Evolutionary conservation across 2,888 invertebrate species (phyloP), one percentile per base, ranked within the genome.

Genomic region (Zeuzera pyrina): DNA sequence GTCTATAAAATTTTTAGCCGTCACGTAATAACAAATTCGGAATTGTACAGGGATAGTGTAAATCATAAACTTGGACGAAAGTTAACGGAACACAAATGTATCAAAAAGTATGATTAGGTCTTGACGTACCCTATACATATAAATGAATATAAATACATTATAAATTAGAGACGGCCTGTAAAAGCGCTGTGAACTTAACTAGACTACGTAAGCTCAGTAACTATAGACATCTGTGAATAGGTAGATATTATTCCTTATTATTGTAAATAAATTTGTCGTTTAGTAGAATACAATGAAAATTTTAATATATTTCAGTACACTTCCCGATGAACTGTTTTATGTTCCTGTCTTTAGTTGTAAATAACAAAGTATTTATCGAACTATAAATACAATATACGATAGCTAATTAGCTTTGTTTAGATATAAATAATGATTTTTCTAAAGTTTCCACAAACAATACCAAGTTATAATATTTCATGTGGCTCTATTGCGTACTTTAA

Each of bases 281-380:
- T 69, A 67, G 61, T 60, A 63, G 58, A 43, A 10, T 67, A 65
- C 55, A 59, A 57, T 67, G 57, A 68, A 73, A 71, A 71, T 59
- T 71, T 70, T 83, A 81, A 79, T 79, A 81, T 81, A 79, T 78
- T 65, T 73, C 69, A 68, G 52, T 63, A 67, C 58, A 65, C 68
- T 70, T 73, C 68, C 67, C 60, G 70, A 78, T 62, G 70, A 71
- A 77, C 78, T 78, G 73, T 76, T 74, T 78, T 81, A 74, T 79
- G 83, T 83, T 83, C 83, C 78, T 81, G 73, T 64, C 59, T 50
- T 72, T 79, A 78, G 76, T 69, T 79, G 76, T 81, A 78, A 68
- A 79, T 79, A 78, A 31, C 25, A 24, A 25, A 31, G 22, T 31
- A 30, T 25, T 16, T 30, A 30, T 23, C 8, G 6, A 46, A 44